These are phyloP conservation scores for Lasiurus cinereus DNA, from an alignment of 2,113 vertebrate species.

Conservation along the genomic window DNA sequence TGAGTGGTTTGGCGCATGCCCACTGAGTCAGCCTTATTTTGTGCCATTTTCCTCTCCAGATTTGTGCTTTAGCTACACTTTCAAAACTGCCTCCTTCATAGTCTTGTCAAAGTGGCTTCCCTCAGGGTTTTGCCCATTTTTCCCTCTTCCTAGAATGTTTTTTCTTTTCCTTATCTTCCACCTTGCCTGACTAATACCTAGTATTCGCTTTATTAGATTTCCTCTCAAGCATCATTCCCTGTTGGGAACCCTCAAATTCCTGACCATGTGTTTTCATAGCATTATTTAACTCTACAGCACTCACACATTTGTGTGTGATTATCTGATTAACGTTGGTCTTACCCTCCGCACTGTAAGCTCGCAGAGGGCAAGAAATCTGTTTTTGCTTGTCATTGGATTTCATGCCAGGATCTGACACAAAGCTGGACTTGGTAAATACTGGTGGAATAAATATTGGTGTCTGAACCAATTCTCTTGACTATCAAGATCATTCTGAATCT, in stretches of 20 bases:
- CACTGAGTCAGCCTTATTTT: not conserved
- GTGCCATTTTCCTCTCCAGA: not conserved
- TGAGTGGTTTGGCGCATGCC: not conserved
- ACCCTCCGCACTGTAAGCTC: not conserved
- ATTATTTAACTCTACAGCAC: not conserved
- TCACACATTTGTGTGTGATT: not conserved
- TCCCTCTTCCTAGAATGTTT: not conserved
- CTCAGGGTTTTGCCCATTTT: not conserved
- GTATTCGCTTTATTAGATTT: not conserved
- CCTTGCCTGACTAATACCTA: not conserved
- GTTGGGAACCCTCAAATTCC: not conserved
- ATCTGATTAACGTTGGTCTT: not conserved
- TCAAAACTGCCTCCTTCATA: not conserved
- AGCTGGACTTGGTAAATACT: not conserved
- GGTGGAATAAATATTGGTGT: not conserved
- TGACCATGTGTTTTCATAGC: not conserved
- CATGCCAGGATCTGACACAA: not conserved
- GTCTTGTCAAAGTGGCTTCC: not conserved
- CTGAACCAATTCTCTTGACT: not conserved
- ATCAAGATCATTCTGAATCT: slow-evolving; percentile 9
- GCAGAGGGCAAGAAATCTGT: not conserved
- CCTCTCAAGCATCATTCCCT: not conserved
- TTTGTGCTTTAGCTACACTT: not conserved
- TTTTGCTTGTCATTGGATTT: slow-evolving; percentile 5
- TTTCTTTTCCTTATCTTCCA: not conserved